phyloP scores from a whole-genome alignment of 2,797 vertebrate genomes.

The Falco novaeseelandiae region DNA sequence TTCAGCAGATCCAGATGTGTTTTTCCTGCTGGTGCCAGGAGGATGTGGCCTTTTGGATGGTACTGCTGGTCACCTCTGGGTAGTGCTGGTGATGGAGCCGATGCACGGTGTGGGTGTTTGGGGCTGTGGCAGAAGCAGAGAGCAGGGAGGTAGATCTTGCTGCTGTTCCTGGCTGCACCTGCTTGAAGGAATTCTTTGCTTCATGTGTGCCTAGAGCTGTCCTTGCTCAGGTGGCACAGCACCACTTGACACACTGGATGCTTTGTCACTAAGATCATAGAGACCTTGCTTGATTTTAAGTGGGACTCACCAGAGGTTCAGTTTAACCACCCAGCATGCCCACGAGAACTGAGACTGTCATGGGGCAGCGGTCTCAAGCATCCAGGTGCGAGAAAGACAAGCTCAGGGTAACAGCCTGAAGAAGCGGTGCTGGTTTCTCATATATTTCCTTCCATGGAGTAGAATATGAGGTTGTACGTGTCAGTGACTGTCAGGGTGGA shows the following conservation, averaged over 20 bases:
- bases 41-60: not conserved
- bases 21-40: not conserved
- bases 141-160: not conserved
- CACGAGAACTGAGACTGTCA: not conserved
- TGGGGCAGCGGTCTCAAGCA: not conserved
- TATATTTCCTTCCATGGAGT: not conserved
- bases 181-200: not conserved
- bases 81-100: not conserved
- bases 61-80: not conserved
- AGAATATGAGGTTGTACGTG: not conserved
- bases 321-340: not conserved
- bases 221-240: not conserved
- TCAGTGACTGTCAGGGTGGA: not conserved
- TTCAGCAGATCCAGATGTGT: not conserved
- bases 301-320: not conserved
- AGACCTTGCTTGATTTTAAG: not conserved
- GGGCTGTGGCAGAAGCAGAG: not conserved
- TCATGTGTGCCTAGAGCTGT: not conserved
- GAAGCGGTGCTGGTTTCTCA: not conserved
- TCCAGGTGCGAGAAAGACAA: not conserved
- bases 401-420: not conserved
- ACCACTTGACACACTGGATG: not conserved
- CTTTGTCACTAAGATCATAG: not conserved
- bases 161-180: not conserved
- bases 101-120: too few species aligned